Evolutionary conservation across 2,797 vertebrate genomes (phyloP), one percentile per base, ranked within the genome.

Genomic region (Gymnocypris eckloni): DNA sequence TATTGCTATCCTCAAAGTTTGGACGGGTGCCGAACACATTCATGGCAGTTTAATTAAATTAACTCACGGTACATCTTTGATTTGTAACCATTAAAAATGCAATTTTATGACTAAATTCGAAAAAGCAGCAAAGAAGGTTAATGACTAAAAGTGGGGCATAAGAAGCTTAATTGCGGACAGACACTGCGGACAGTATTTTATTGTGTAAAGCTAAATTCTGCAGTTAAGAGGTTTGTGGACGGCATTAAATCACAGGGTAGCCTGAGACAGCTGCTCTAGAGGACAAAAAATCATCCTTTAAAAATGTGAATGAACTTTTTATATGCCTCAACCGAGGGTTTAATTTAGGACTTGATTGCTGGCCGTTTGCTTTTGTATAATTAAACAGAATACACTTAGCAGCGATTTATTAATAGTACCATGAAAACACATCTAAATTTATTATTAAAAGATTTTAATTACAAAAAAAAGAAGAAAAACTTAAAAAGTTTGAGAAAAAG

Each of bases 21-120:
- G 94, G 95, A 95, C 78, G 86, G 39, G 84, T 86, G 94, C 93
- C 92, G 93, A 91, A 92, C 90, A 83, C 93, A 93, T 93, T 88
- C 91, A 89, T 92, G 88, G 92, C 89, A 77, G 89, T 90, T 95
- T 95, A 95, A 95, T 95, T 95, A 92, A 95, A 96, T 95, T 92
- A 95, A 93, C 92, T 91, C 88, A 86, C 71, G 87, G 90, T 88
- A 90, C 91, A 90, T 90, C 91, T 94, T 94, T 95, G 94, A 96
- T 95, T 94, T 95, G 94, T 91, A 92, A 91, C 93, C 92, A 93
- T 96, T 94, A 94, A 95, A 95, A 95, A 94, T 89, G 89, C 89
- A 12, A 75, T 89, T 94, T 95, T 93, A 95, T 94, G 92, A 93
- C 88, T 87, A 88, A 90, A 92, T 94, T 93, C 91, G 89, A 92